Evolutionary conservation across 2,797 vertebrate genomes (phyloP).

Genomic region (Antennarius maculatus): DNA sequence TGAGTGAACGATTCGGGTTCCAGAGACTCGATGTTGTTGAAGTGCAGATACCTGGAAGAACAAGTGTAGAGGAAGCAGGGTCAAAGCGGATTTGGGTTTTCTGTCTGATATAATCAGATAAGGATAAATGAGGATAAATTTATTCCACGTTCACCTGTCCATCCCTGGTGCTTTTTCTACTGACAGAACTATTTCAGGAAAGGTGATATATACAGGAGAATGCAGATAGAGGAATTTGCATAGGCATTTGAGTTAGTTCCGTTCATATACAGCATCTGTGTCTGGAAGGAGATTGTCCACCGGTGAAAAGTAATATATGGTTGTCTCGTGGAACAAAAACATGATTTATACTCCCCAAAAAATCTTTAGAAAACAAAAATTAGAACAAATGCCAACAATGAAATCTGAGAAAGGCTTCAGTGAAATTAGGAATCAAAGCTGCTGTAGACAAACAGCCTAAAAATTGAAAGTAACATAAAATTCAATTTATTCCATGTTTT

Average conservation of each 20-base stretch:
- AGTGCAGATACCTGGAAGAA: conserved; percentile 93
- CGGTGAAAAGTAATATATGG: conserved; percentile 21
- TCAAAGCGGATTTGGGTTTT: conserved; percentile 23
- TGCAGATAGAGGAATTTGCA: conserved; percentile 12
- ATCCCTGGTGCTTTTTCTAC: background rate
- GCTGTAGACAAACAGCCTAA: conserved; percentile 15
- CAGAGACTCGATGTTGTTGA: conserved; percentile 97
- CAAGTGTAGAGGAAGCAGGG: conserved; percentile 50
- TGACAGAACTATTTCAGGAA: conserved; percentile 10
- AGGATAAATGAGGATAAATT: background rate
- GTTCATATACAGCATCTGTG: conserved; percentile 21
- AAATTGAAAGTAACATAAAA: conserved; percentile 1
- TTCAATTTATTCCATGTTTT: background rate
- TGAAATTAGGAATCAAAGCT: conserved; percentile 39
- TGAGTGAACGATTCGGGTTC: conserved; percentile 94
- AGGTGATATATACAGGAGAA: conserved; percentile 11
- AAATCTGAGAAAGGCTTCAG: conserved; percentile 24
- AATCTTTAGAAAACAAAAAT: conserved; percentile 35
- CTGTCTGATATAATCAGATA: conserved; percentile 2
- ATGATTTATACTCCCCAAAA: conserved; percentile 19
- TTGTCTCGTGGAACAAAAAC: conserved; percentile 37
- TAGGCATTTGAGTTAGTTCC: conserved; percentile 32
- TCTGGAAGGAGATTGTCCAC: conserved; percentile 17
- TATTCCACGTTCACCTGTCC: conserved; percentile 10
- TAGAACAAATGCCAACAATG: conserved; percentile 17